Evolutionary conservation across 1,140 invertebrate species (phyloP), one percentile per base, ranked within the genome.

Genomic region (Parapsyche elsis): DNA sequence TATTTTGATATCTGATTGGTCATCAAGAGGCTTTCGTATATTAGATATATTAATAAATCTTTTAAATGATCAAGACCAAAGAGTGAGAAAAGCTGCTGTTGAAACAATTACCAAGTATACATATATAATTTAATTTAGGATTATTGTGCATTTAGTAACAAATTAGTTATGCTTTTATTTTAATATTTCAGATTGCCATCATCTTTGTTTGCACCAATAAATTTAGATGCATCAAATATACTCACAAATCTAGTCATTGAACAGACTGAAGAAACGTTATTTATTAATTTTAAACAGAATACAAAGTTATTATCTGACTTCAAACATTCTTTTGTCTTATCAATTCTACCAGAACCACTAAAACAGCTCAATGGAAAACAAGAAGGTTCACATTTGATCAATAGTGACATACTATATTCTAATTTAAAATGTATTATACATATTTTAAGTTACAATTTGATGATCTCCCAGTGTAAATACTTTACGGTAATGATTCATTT

Each of bases 51-150:
- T 89, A 21, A 84, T 86, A 5, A 83, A 86, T 45, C 86, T 96
- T 30, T 84, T 96, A 1, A 90, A 90, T 12, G 95, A 96, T 88
- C 92, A 93, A 83, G 95, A 97, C 86, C 90, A 91, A 73, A 90
- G 95, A 86, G 95, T 97, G 7, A 88, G 96, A 75, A 90, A 91
- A 83, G 92, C 94, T 14, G 92, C 94, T 2, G 90, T 93, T 9
- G 86, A 89, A 57, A 90, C 93, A 16, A 90, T 96, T 83, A 87
- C 92, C 16, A 93, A 89, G 94, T 96, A 90, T 89, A 87, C 59
- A 59, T 53, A 9, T 76, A 12, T 73, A 7, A 53, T 4, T 12
- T 61, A 61, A 21, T 61, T 53, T 53, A 53, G n/a, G n/a, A n/a
- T 61, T 61, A 14, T 67, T 67, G 5, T 26, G 5, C 9, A 26